Base-by-base conservation (phyloP, 2,113 vertebrate genomes). In the Leptodactylus fuscus region DNA sequence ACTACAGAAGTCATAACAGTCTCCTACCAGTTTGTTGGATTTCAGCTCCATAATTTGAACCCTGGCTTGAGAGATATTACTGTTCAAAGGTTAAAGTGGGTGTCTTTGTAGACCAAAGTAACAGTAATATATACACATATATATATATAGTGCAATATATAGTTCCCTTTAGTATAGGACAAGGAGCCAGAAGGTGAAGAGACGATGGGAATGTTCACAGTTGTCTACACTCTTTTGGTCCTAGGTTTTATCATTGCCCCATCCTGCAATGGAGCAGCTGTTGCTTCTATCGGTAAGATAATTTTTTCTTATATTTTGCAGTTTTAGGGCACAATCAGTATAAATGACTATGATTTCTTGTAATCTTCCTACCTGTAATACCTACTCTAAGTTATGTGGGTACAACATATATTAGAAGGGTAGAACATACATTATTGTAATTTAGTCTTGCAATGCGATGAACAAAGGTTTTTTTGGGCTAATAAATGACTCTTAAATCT, bases 1-100 rank as follows among this genome's bases (percentile, higher is more conserved):
- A 12, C 46, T 0, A 48, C 46, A 48, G 46, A 2, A 48, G 8
- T 48, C 46, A 48, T 13, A n/a, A n/a, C 7, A 48, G 46, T 48
- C 12, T 75, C 2, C 16, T 20, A 3, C 0, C 2, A 32, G 27
- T 29, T 49, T 29, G 4, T 7, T 48, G 41, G n/a, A 15, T 10
- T 53, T 77, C 7, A 53, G 74, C 13, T 27, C 49, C 2, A 75
- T 8, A 49, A 29, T 75, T 22, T 77, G 74, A 34, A 51, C 48
- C 27, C 74, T 53, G 29, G 3, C 74, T 53, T 34, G 27, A 48
- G 48, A 53, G 46, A 49, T 75, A 75, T 71, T 10, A 27, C 20
- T 55, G 82, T 75, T 36, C 82, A 83, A 83, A 75, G 82, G 70
- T 83, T 41, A 83, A 83, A 16, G 12, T 12, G 36, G 16, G 12